phyloP scores from a whole-genome alignment of 35 echinoderm and acorn worm genomes.

The Amphiura filiformis region DNA sequence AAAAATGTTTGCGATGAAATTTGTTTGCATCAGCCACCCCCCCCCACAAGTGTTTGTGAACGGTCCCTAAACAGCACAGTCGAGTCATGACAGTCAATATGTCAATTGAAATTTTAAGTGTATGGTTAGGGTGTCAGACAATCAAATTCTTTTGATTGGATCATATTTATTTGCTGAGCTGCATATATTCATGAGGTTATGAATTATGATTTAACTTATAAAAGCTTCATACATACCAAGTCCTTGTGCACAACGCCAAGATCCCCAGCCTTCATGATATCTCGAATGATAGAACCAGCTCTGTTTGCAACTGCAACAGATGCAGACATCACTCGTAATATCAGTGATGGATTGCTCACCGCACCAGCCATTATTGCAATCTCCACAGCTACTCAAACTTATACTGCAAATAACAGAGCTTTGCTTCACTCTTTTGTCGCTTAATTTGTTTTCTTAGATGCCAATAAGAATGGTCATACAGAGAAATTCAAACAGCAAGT shows the following conservation, averaged over 20 bases:
- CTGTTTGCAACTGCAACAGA: conserved; percentile 73
- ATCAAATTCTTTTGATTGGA: not conserved
- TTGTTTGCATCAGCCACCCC: too few species aligned
- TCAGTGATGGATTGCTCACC: conserved; percentile 50
- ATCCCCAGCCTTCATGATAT: conserved; percentile 92
- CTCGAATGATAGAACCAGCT: conserved; percentile 85
- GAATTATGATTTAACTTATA: not conserved
- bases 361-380: conserved; percentile 16
- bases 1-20: too few species aligned
- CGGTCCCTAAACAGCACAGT: too few species aligned
- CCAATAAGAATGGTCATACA: too few species aligned
- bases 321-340: conserved; percentile 85
- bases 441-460: too few species aligned
- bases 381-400: not conserved
- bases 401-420: not conserved
- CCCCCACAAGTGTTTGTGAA: too few species aligned
- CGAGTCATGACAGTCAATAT: too few species aligned
- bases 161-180: not conserved
- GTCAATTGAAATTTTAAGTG: too few species aligned
- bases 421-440: too few species aligned
- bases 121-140: too few species aligned
- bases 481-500: too few species aligned
- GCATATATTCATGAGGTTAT: not conserved
- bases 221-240: not conserved
- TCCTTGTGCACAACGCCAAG: conserved; percentile 92